Base-by-base conservation (phyloP, 2,797 vertebrate species). In the Poeciliopsis presidionis region DNA sequence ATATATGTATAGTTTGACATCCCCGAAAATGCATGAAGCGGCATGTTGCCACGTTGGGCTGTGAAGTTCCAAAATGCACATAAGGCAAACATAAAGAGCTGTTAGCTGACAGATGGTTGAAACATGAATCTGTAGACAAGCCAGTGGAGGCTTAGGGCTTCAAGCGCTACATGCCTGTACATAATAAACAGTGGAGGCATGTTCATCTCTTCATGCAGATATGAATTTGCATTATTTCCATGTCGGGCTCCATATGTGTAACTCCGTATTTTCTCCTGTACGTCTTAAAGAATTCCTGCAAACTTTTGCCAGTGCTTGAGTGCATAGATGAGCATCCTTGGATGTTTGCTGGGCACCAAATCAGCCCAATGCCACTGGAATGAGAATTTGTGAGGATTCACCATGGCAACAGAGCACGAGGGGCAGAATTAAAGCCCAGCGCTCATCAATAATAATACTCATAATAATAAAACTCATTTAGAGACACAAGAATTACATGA, bases 401-500 rank as follows among this genome's bases (percentile, higher is more conserved):
- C 91, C 92, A 93, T 93, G 89, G 93, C 91, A 93, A 94, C 93
- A 87, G 89, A 87, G 84, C 81, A 86, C 1, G 3, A 63, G 83
- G 84, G 82, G 85, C 78, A 76, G 87, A 90, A 89, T 89, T 86
- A 89, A 88, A 87, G 84, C 84, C 74, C 72, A 57, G 80, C 46
- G 70, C 82, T 92, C 87, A 81, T 89, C 91, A 86, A 30, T 30
- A 30, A 30, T 22, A n/a, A n/a, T n/a, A n/a, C n/a, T n/a, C n/a
- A n/a, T n/a, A n/a, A n/a, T n/a, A 51, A 51, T 51, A 51, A 51
- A 51, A 22, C 49, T 22, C 49, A 22, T 51, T 20, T 51, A 51
- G 18, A 51, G 49, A 2, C 49, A 51, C 49, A 51, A 51, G 18
- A 20, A 20, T 51, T 51, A 51, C 49, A 51, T 20, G 5, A 7